Evolutionary conservation across 2,888 invertebrate species (phyloP).

Genomic region (Hydropsyche betteni): DNA sequence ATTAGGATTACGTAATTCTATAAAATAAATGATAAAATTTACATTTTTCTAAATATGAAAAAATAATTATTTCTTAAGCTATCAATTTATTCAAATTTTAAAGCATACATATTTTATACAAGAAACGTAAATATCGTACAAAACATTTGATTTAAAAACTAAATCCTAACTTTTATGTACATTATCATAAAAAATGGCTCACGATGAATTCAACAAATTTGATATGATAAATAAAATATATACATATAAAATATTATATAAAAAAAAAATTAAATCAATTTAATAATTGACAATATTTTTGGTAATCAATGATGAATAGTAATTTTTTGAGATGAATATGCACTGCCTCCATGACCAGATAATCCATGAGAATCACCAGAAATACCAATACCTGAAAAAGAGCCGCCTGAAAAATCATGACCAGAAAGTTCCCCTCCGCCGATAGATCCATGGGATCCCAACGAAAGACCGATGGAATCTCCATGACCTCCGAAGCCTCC

Average conservation of each 20-base stretch:
- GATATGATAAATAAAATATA: slow-evolving; percentile 8
- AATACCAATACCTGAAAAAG: background rate
- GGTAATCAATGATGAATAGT: slow-evolving; percentile 36
- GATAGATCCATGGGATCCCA: background rate
- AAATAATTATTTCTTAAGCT: too few species aligned
- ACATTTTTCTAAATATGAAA: too few species aligned
- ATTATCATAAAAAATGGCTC: slow-evolving; percentile 22
- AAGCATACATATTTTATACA: background rate
- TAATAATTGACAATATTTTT: background rate
- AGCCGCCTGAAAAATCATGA: background rate
- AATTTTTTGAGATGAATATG: slow-evolving; percentile 27
- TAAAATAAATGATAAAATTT: too few species aligned
- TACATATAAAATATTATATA: background rate
- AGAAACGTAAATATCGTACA: background rate
- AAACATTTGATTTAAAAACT: background rate
- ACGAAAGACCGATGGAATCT: background rate
- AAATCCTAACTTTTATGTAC: slow-evolving; percentile 15
- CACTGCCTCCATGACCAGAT: background rate
- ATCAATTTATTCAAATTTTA: slow-evolving; percentile 8
- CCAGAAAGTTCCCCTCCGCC: background rate
- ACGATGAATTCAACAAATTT: slow-evolving; percentile 9
- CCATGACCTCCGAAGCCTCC: slow-evolving; percentile 14
- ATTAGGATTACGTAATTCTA: too few species aligned
- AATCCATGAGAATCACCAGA: background rate
- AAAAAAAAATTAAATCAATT: background rate